These are phyloP conservation scores for Acronicta alni DNA, from an alignment of 2,888 invertebrate genomes.

Conservation along the genomic window DNA sequence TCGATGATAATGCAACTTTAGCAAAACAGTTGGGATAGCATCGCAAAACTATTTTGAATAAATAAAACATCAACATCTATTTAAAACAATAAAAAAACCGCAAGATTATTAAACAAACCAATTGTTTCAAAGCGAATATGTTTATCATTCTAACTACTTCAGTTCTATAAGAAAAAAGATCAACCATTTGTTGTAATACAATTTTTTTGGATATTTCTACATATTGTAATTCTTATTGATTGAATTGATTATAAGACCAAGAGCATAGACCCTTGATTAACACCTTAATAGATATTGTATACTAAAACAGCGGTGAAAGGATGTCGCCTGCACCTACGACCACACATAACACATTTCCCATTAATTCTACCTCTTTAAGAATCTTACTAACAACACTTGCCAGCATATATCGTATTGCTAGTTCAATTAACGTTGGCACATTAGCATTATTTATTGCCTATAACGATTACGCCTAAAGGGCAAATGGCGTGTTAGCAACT, in stretches of 20 bases:
- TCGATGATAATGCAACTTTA: constrained; percentile 25
- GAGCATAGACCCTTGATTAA: not conserved
- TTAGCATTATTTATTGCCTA: constrained; percentile 72
- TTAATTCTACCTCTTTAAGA: constrained; percentile 49
- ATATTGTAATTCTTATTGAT: too few relatives aligned
- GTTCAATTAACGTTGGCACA: constrained; percentile 71
- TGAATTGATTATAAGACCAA: too few relatives aligned
- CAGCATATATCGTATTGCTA: constrained; percentile 53
- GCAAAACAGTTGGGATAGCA: constrained; percentile 16
- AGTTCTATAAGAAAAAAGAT: too few relatives aligned
- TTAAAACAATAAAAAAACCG: too few relatives aligned
- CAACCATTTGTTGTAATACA: too few relatives aligned
- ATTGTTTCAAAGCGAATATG: too few relatives aligned
- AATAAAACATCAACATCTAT: not conserved
- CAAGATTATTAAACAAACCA: too few relatives aligned
- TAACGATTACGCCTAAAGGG: constrained; percentile 71
- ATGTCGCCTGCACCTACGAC: constrained; percentile 40
- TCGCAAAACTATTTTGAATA: constrained; percentile 9
- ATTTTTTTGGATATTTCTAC: too few relatives aligned
- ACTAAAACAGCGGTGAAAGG: constrained; percentile 46
- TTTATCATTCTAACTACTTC: too few relatives aligned
- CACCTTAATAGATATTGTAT: not conserved
- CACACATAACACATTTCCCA: constrained; percentile 46
- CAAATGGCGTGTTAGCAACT: constrained; percentile 64
- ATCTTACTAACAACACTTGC: constrained; percentile 43